Conservation (phyloP, 2,888 invertebrate species). For the Venustoraphidia nigricollis region DNA sequence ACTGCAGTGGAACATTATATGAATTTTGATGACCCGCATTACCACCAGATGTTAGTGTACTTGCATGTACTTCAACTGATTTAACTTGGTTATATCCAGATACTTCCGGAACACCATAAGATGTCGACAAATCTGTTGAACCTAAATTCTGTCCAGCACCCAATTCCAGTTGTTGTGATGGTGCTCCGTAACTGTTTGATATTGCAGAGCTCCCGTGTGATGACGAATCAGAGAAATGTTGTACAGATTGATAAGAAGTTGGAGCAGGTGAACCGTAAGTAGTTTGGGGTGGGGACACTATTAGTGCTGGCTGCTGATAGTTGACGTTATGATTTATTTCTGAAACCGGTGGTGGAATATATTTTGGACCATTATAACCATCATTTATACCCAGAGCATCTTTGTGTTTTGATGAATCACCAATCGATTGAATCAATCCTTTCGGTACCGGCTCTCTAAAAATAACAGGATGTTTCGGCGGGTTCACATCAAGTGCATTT, state of each 20-base stretch:
- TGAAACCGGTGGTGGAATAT: slow-evolving; percentile 47
- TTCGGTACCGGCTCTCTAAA: slow-evolving; percentile 61
- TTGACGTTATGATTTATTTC: slow-evolving; percentile 18
- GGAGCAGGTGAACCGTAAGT: slow-evolving; percentile 15
- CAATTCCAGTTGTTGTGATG: background rate
- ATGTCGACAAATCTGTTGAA: no score
- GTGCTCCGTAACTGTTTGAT: slow-evolving; percentile 14
- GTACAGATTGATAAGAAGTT: background rate
- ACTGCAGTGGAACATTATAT: slow-evolving; percentile 14
- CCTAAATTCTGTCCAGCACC: no score
- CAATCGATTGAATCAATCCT: slow-evolving; percentile 50
- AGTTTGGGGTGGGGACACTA: background rate
- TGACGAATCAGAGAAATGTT: slow-evolving; percentile 3
- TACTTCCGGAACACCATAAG: no score
- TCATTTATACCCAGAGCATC: slow-evolving; percentile 38
- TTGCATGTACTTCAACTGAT: no score
- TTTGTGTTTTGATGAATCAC: slow-evolving; percentile 43
- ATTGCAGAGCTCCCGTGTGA: slow-evolving; percentile 2
- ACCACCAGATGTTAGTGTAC: background rate
- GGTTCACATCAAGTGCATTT: slow-evolving; percentile 25
- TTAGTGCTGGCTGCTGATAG: background rate
- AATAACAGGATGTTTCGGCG: slow-evolving; percentile 45
- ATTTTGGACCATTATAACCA: slow-evolving; percentile 33
- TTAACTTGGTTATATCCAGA: no score
- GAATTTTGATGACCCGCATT: background rate